Percentiles rank a stretch among this genome's conserved stretches.
Evolutionary conservation across 1,140 invertebrate genomes (phyloP).

Genomic region (Schlechtendalia chinensis): DNA sequence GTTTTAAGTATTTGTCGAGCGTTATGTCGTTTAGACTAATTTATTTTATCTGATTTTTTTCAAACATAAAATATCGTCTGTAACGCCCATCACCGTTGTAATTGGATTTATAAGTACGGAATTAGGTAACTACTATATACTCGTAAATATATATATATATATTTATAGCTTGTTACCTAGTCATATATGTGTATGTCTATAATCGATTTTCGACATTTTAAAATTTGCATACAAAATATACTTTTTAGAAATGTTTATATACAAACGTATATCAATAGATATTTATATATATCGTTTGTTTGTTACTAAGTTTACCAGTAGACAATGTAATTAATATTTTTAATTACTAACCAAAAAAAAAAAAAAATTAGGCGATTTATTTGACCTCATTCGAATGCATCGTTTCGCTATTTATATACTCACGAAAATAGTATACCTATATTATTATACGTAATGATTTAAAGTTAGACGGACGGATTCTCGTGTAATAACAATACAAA

Average conservation of each 20-base stretch:
- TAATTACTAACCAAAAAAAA: too few relatives aligned
- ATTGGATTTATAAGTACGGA: background rate
- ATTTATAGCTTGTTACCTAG: background rate
- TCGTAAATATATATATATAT: background rate
- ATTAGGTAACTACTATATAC: too few relatives aligned
- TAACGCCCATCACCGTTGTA: background rate
- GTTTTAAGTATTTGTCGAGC: background rate
- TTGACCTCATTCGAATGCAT: background rate
- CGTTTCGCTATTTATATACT: background rate
- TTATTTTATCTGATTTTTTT: slow-evolving; percentile 15
- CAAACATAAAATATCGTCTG: background rate
- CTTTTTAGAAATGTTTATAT: too few relatives aligned
- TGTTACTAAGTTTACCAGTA: too few relatives aligned
- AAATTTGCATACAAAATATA: too few relatives aligned
- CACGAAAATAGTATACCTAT: background rate
- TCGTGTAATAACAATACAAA: background rate
- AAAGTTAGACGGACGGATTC: background rate
- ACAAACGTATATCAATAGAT: too few relatives aligned
- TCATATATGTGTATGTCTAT: too few relatives aligned
- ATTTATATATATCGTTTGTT: background rate
- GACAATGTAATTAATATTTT: too few relatives aligned
- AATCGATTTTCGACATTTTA: too few relatives aligned
- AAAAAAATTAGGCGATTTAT: background rate
- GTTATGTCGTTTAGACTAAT: background rate
- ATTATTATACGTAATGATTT: background rate